These are phyloP conservation scores for Anomalospiza imberbis DNA, from an alignment of 2,797 vertebrate species.

Conservation along the genomic window DNA sequence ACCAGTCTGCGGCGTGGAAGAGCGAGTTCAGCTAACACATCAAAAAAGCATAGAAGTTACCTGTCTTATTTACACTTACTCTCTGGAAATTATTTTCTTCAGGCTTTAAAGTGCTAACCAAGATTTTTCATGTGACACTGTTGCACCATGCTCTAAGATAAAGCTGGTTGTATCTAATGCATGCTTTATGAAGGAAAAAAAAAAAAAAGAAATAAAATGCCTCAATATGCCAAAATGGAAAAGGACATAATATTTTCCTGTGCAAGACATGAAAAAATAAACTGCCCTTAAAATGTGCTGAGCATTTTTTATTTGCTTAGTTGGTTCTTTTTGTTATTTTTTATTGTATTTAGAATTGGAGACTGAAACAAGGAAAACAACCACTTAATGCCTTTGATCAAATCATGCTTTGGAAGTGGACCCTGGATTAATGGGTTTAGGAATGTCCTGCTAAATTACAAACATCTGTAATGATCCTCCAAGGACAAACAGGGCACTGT, in stretches of 20 bases:
- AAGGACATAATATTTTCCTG: not conserved
- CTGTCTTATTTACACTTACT: not conserved
- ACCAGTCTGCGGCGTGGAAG: not conserved
- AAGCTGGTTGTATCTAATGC: not conserved
- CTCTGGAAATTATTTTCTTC: not conserved
- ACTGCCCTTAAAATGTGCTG: not conserved
- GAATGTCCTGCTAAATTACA: constrained; percentile 28
- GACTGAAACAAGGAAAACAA: not conserved
- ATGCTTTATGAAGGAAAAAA: not conserved
- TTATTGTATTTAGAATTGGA: not conserved
- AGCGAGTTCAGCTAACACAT: not conserved
- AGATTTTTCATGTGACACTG: not conserved
- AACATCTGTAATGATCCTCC: constrained; percentile 18
- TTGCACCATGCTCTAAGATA: not conserved
- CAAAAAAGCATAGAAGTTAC: not conserved
- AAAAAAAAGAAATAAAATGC: not conserved
- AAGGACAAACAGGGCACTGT: not conserved
- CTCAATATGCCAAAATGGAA: not conserved
- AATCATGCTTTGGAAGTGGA: not conserved
- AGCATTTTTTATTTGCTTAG: not conserved
- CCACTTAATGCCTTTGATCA: not conserved
- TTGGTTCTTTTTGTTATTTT: not conserved
- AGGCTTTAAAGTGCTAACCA: not conserved
- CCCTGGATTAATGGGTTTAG: not conserved
- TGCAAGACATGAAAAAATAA: not conserved